Percentiles rank a stretch among this genome's conserved stretches.
phyloP scores from a whole-genome alignment of 2,797 vertebrate genomes.

The Myoxocephalus aenaeus region DNA sequence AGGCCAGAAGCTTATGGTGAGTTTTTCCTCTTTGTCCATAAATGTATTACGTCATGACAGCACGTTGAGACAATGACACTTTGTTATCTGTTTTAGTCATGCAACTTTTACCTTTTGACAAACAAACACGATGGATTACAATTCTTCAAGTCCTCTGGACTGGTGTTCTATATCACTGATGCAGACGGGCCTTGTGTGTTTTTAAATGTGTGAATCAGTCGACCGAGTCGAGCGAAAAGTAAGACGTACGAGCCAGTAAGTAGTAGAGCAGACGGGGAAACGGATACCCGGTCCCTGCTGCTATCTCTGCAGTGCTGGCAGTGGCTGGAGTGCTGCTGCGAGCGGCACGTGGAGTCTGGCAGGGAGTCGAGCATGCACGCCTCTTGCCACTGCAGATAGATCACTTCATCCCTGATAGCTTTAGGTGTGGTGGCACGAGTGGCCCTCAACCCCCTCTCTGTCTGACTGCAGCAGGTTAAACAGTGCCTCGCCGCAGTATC shows the following conservation, averaged over 20 bases:
- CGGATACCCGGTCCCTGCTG: conserved; percentile 31
- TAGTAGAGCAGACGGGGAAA: conserved; percentile 54
- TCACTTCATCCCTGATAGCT: conserved; percentile 44
- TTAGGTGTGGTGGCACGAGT: conserved; percentile 51
- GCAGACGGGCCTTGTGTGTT: conserved; percentile 16
- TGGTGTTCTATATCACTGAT: conserved; percentile 20
- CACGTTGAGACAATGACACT: neutral
- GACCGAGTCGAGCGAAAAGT: conserved; percentile 28
- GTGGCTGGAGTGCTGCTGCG: conserved; percentile 47
- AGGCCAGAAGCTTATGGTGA: conserved; percentile 84
- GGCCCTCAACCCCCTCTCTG: conserved; percentile 26
- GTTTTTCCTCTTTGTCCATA: conserved; percentile 42
- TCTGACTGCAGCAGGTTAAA: conserved; percentile 56
- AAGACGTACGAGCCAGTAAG: conserved; percentile 62
- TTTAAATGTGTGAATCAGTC: conserved; percentile 35
- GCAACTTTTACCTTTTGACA: neutral
- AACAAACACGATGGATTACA: neutral
- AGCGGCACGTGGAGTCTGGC: conserved; percentile 58
- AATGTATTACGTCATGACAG: neutral
- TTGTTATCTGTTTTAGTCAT: neutral
- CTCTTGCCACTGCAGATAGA: conserved; percentile 66
- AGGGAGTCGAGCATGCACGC: conserved; percentile 54
- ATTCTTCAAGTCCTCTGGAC: neutral
- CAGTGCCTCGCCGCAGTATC: conserved; percentile 42
- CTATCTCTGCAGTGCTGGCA: conserved; percentile 74